These are phyloP conservation scores for Choloepus hoffmanni DNA, from an alignment of 2,113 vertebrate genomes.

Conservation along the genomic window DNA sequence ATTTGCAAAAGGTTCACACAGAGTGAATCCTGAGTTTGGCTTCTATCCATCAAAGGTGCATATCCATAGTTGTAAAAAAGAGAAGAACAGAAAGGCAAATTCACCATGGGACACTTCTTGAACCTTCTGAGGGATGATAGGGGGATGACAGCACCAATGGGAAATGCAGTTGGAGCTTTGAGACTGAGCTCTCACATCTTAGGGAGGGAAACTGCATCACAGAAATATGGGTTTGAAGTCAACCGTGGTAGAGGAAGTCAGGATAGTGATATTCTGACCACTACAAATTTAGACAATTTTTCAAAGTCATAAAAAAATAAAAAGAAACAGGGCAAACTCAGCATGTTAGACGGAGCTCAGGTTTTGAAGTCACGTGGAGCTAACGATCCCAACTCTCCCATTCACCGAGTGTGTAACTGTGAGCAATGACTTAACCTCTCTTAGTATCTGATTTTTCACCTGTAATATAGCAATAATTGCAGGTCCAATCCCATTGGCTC, in stretches of 20 bases:
- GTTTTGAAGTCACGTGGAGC: no score
- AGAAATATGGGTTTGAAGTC: background rate
- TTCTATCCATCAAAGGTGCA: background rate
- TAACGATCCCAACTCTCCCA: background rate
- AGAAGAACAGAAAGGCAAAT: background rate
- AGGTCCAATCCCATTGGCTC: background rate
- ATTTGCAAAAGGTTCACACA: background rate
- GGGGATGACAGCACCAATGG: accelerated
- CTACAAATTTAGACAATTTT: background rate
- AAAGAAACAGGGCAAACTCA: background rate
- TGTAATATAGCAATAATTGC: background rate
- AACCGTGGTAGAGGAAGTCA: background rate
- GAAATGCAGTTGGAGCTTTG: no score
- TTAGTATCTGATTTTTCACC: background rate
- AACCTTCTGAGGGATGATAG: background rate
- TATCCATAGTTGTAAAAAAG: background rate
- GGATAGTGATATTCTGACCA: background rate
- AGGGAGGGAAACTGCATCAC: background rate
- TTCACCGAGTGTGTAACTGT: background rate
- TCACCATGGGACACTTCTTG: background rate
- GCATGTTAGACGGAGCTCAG: background rate
- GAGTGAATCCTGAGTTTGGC: background rate
- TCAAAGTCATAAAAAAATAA: background rate
- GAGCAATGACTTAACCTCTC: background rate
- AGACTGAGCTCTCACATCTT: background rate